Conservation (phyloP, 2,113 vertebrate genomes). For the Malurus alboscapulatus region DNA sequence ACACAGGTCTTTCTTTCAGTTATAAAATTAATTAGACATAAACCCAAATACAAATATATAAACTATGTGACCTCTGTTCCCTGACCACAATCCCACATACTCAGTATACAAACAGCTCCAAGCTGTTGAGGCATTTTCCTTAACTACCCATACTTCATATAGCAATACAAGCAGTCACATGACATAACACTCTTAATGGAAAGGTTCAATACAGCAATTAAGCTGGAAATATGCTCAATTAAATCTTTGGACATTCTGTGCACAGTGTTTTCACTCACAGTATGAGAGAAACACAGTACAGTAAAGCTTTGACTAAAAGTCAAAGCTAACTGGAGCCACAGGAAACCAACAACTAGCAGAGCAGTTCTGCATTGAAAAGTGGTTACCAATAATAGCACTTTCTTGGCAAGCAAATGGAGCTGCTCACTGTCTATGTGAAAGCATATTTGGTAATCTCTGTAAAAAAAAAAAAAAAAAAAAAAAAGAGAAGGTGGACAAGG, state of each 20-base stretch:
- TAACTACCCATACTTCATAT: background rate
- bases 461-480: background rate
- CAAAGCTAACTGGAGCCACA: background rate
- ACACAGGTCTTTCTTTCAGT: background rate
- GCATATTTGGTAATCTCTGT: background rate
- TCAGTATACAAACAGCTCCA: background rate
- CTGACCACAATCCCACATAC: background rate
- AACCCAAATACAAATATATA: background rate
- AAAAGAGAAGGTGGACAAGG: background rate
- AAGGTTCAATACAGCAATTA: background rate
- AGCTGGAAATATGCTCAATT: background rate
- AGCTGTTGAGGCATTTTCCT: background rate
- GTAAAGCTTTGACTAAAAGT: background rate
- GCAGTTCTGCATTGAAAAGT: background rate
- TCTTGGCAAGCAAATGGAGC: background rate
- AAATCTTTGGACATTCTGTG: background rate
- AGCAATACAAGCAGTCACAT: background rate
- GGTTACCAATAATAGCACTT: background rate
- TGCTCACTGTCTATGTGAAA: background rate
- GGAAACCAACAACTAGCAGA: background rate
- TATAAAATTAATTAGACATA: constrained; percentile 21
- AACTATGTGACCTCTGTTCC: background rate
- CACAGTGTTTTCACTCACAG: background rate
- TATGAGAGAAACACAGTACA: background rate
- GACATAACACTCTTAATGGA: background rate